phyloP scores from a whole-genome alignment of 1,140 invertebrate genomes.

The Hestina assimilis region DNA sequence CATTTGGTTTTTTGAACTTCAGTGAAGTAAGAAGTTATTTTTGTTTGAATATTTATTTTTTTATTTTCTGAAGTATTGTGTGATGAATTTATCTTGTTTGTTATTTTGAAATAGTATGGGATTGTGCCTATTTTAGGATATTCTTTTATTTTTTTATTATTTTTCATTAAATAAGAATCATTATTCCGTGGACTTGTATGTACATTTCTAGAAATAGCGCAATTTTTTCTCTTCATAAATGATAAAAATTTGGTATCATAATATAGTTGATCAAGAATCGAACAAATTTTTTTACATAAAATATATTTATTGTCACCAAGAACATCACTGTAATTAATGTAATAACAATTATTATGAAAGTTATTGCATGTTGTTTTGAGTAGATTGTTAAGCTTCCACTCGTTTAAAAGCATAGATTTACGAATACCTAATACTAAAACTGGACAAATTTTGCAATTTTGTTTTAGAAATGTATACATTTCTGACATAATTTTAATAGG shows the following conservation, averaged over 20 bases:
- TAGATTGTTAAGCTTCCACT: not conserved
- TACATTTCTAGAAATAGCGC: not conserved
- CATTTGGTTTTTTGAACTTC: not conserved
- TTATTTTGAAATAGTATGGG: not conserved
- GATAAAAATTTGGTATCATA: not conserved
- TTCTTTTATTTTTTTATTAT: not conserved
- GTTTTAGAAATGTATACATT: not conserved
- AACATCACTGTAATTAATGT: not conserved
- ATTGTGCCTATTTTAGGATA: too few species aligned
- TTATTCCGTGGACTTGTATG: not conserved
- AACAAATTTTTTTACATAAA: not conserved
- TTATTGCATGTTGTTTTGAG: not conserved
- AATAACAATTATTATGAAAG: not conserved
- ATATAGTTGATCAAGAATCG: not conserved
- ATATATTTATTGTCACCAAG: not conserved
- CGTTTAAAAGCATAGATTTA: not conserved
- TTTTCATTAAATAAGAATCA: not conserved
- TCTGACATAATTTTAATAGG: not conserved
- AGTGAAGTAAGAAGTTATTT: not conserved
- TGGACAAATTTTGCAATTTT: not conserved
- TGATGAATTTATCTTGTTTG: too few species aligned
- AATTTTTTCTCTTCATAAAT: not conserved
- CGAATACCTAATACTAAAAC: not conserved
- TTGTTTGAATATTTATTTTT: not conserved
- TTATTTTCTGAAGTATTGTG: not conserved